These are phyloP conservation scores for Mayetiola destructor DNA, from an alignment of 2,888 invertebrate genomes.

Conservation along the genomic window DNA sequence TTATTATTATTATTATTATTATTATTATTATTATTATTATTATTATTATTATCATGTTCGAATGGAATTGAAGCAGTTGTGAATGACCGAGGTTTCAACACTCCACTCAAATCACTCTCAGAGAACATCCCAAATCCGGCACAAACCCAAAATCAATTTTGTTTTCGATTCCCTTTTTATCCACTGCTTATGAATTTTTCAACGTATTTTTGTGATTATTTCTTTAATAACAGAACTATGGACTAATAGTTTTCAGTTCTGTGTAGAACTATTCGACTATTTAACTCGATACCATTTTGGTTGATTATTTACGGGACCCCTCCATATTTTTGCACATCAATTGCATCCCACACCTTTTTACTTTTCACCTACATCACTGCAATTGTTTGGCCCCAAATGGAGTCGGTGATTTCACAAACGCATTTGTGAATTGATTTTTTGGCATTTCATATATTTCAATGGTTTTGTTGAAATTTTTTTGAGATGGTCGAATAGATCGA, in stretches of 20 bases:
- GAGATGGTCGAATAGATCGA: slow-evolving; percentile 5
- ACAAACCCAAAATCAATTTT: background rate
- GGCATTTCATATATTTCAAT: slow-evolving; percentile 13
- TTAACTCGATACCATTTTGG: background rate
- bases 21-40: background rate
- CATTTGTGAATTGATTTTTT: background rate
- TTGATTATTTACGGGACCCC: background rate
- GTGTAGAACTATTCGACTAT: background rate
- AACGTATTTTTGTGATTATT: slow-evolving; percentile 6
- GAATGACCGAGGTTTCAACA: background rate
- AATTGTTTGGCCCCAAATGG: background rate
- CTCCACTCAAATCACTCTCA: background rate
- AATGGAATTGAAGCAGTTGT: background rate
- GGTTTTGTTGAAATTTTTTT: slow-evolving; percentile 13
- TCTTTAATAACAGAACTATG: background rate
- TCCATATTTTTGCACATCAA: background rate
- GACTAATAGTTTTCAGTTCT: background rate
- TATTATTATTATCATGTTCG: background rate
- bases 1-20: background rate
- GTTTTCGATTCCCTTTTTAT: background rate
- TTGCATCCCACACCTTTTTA: too few relatives aligned
- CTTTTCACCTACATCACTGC: too few relatives aligned
- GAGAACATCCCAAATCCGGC: background rate
- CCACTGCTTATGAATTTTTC: background rate
- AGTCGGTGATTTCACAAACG: slow-evolving; percentile 3